Base-by-base conservation (phyloP, 2,888 invertebrate genomes). In the Erebia epiphron region DNA sequence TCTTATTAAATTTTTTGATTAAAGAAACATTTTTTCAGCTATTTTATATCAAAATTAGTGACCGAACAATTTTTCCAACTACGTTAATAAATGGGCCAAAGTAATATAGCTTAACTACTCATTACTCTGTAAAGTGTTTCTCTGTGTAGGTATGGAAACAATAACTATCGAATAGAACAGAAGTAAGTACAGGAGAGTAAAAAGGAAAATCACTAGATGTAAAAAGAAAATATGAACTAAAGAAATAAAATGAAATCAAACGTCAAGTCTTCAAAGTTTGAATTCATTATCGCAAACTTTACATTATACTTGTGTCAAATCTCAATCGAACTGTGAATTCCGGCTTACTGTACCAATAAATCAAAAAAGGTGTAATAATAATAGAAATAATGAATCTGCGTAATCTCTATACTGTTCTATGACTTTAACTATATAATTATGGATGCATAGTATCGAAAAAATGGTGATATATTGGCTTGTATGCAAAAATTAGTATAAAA, bases 81-180 rank as follows among this genome's bases (percentile, higher is more conserved):
- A 92, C 87, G 85, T 89, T 89, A 88, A 86, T 85, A 77, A n/a
- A 85, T 86, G 90, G 91, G 89, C 91, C 89, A 89, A 91, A 87
- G 88, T 85, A 88, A 87, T 84, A 86, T 88, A 90, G 91, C 92
- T 79, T 83, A 76, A 83, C 89, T 89, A 90, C 89, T 82, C 83
- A 86, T 87, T 81, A 88, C 82, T 89, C 77, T 93, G 93, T 92
- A 84, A 89, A 92, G 93, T 93, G 93, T 93, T 93, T 91, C 93
- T 93, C 93, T 93, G 93, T 93, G 91, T 91, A 90, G 90, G 91
- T 91, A 85, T 84, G 83, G 85, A 91, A 88, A 83, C 82, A 79
- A 80, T 78, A 84, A 85, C 83, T 82, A 80, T 86, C 77, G 85
- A 86, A 89, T 80, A 85, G 79, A 91, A 92, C 86, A 83, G 86